Evolutionary conservation across 2,888 invertebrate genomes (phyloP).

Genomic region (Trachelus stipa): DNA sequence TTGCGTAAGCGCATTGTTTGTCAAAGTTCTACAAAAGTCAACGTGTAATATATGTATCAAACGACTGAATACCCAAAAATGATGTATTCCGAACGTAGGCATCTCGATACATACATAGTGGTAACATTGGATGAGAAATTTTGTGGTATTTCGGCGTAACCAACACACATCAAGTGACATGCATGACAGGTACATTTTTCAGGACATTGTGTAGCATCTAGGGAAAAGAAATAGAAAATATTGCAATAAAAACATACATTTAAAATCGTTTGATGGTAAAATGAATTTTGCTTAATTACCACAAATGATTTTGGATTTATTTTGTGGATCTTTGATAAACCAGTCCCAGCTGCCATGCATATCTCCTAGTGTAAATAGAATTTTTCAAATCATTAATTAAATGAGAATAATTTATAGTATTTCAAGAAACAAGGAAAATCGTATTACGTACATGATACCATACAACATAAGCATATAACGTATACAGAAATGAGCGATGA

Average conservation of each 20-base stretch:
- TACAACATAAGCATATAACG: not conserved
- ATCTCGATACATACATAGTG: constrained; percentile 49
- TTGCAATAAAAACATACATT: not conserved
- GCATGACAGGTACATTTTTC: constrained; percentile 40
- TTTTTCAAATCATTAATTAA: not conserved
- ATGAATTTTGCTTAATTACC: constrained; percentile 15
- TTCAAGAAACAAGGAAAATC: not conserved
- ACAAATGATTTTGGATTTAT: not conserved
- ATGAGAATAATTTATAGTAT: not conserved
- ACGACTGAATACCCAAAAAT: not conserved
- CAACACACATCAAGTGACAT: constrained; percentile 47
- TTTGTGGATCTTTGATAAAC: constrained; percentile 31
- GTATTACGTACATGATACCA: no score
- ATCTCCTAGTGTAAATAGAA: constrained; percentile 46
- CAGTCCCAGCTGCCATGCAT: constrained; percentile 49
- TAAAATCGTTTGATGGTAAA: not conserved
- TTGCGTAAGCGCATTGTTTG: constrained; percentile 50
- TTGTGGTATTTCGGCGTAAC: constrained; percentile 50
- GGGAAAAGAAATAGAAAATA: constrained; percentile 15
- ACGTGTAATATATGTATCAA: not conserved
- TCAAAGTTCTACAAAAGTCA: constrained; percentile 52
- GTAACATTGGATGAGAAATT: constrained; percentile 50
- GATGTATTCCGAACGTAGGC: not conserved
- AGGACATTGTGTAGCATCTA: constrained; percentile 45
- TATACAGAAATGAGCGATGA: not conserved